phyloP scores from a whole-genome alignment of 2,888 invertebrate species.

The Trachelus tabidus region DNA sequence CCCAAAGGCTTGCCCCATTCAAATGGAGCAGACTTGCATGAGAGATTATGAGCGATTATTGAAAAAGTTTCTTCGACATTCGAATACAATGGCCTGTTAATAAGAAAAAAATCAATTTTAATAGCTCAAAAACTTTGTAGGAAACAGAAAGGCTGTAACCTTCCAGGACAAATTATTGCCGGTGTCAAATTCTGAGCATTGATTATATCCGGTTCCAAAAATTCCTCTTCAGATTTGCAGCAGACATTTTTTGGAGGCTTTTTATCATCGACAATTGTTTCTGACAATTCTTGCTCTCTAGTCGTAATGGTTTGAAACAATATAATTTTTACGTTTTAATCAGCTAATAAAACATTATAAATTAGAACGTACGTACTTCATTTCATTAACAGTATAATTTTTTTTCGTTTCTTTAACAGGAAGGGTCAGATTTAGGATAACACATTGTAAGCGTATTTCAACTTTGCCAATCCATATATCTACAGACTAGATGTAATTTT shows the following conservation, averaged over 20 bases:
- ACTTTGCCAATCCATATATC: slow-evolving; percentile 38
- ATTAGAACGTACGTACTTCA: not conserved
- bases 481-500: slow-evolving; percentile 33
- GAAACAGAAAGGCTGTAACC: not conserved
- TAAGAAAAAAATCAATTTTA: not conserved
- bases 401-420: not conserved
- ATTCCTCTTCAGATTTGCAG: not conserved
- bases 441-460: slow-evolving; percentile 32
- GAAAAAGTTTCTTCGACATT: slow-evolving; percentile 43
- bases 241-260: not conserved
- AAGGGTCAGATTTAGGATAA: not conserved
- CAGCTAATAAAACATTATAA: not conserved
- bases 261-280: not conserved
- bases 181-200: not conserved
- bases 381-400: not conserved
- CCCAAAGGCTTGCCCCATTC: slow-evolving; percentile 50
- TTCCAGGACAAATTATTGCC: not conserved
- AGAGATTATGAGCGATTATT: slow-evolving; percentile 55
- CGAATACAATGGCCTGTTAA: slow-evolving; percentile 41
- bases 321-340: not conserved
- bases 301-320: not conserved
- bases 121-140: not conserved
- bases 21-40: slow-evolving; percentile 27
- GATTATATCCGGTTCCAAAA: not conserved
- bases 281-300: not conserved